Conservation (phyloP, 1,140 invertebrate species). For the Cepaea nemoralis region DNA sequence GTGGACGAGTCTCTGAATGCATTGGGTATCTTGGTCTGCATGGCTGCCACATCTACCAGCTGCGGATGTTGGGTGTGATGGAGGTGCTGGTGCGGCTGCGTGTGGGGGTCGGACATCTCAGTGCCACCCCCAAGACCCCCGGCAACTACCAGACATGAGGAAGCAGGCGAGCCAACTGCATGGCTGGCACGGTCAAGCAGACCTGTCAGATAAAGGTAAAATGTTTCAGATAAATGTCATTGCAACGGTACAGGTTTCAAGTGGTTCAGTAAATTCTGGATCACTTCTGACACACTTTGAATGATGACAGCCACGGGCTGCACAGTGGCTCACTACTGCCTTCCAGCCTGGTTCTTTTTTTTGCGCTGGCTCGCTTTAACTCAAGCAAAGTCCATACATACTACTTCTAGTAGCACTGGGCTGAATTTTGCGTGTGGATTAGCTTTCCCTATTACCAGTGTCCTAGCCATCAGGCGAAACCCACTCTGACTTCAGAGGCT, state of each 20-base stretch:
- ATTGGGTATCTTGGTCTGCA: conserved; percentile 62
- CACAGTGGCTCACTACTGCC: no score
- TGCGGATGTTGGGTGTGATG: conserved; percentile 46
- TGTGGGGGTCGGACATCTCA: conserved; percentile 35
- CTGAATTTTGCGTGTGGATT: no score
- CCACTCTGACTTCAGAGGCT: no score
- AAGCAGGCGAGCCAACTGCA: conserved; percentile 9
- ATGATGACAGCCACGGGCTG: no score
- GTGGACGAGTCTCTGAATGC: conserved; percentile 89
- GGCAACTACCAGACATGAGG: conserved; percentile 39
- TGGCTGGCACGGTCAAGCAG: conserved; percentile 35
- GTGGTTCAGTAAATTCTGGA: no score
- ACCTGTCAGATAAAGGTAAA: conserved; percentile 27
- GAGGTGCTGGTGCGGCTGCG: neutral
- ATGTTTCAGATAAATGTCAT: neutral
- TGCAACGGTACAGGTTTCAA: neutral
- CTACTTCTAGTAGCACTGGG: neutral
- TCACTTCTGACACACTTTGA: no score
- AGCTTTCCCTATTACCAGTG: no score
- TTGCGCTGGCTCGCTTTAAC: no score
- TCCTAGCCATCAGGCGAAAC: no score
- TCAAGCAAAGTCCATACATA: no score
- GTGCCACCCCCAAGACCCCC: conserved; percentile 35
- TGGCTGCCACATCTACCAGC: conserved; percentile 65
- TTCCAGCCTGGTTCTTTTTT: no score